These are phyloP conservation scores for Eutrigla gurnardus DNA, from an alignment of 2,797 vertebrate genomes.

Conservation along the genomic window DNA sequence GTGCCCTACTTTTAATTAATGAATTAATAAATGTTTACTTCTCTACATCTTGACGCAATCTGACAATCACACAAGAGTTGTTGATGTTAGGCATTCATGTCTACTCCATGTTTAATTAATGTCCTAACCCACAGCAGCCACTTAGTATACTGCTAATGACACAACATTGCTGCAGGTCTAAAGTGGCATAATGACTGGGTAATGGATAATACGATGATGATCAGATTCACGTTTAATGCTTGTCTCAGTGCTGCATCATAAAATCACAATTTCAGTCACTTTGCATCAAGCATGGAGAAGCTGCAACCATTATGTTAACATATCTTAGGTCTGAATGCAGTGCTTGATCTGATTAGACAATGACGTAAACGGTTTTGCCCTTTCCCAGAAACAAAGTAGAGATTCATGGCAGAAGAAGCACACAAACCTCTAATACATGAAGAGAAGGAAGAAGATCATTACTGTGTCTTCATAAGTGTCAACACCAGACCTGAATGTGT, in stretches of 20 bases:
- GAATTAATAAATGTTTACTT: not conserved
- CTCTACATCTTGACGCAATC: not conserved
- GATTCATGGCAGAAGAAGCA: not conserved
- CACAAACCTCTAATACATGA: constrained; percentile 2
- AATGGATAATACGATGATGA: constrained; percentile 32
- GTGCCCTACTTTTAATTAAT: not conserved
- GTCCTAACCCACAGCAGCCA: not conserved
- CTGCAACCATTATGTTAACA: constrained; percentile 18
- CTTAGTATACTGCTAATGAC: constrained; percentile 31
- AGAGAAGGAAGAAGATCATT: not conserved
- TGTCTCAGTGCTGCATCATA: constrained; percentile 18
- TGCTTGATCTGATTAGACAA: not conserved
- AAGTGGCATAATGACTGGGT: not conserved
- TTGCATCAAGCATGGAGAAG: not conserved
- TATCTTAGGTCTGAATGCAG: constrained; percentile 5
- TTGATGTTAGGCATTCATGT: not conserved
- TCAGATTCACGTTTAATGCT: constrained; percentile 47
- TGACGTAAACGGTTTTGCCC: not conserved
- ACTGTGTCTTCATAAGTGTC: not conserved
- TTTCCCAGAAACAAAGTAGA: constrained; percentile 8
- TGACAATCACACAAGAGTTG: not conserved
- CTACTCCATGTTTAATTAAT: not conserved
- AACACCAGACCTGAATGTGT: not conserved
- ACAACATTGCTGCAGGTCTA: constrained; percentile 5
- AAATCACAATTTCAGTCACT: constrained; percentile 20